phyloP scores from a whole-genome alignment of 2,113 vertebrate species.

The Bubalus kerabau region DNA sequence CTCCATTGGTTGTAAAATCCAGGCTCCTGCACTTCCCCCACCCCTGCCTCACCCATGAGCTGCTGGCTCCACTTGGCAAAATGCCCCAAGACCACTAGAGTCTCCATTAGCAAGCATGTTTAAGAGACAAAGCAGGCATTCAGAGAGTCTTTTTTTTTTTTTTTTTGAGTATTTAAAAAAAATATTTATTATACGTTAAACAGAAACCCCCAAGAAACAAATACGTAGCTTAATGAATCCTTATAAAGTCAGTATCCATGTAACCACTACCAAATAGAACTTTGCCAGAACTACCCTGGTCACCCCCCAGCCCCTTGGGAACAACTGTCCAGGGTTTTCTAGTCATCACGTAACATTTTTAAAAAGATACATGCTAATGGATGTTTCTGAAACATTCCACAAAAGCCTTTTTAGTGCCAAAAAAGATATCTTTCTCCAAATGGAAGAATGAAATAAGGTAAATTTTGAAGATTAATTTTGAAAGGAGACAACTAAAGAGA shows the following conservation, averaged over 20 bases:
- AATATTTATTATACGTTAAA: constrained; percentile 9
- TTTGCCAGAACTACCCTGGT: neutral
- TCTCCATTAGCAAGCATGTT: neutral
- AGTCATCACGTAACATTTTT: neutral
- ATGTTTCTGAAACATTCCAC: too few species aligned
- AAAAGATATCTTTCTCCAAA: too few species aligned
- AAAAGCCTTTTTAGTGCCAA: too few species aligned
- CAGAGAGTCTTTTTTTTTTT: too few species aligned
- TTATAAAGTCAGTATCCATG: neutral
- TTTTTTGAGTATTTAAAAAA: neutral
- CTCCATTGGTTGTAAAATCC: neutral
- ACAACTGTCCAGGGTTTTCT: neutral
- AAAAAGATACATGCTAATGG: too few species aligned
- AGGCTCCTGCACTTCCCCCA: neutral
- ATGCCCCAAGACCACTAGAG: neutral
- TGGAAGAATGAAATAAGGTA: neutral
- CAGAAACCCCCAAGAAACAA: neutral
- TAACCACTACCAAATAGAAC: neutral
- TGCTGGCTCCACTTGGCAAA: neutral
- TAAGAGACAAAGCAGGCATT: neutral
- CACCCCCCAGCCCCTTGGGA: neutral
- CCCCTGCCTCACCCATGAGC: neutral
- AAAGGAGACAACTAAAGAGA: neutral
- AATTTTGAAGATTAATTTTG: neutral
- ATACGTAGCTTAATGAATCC: neutral